A percentile compares a stretch with the other conserved stretches of the same genome.
Conservation (phyloP, 2,113 vertebrate species). For the Campylomormyrus numenius region DNA sequence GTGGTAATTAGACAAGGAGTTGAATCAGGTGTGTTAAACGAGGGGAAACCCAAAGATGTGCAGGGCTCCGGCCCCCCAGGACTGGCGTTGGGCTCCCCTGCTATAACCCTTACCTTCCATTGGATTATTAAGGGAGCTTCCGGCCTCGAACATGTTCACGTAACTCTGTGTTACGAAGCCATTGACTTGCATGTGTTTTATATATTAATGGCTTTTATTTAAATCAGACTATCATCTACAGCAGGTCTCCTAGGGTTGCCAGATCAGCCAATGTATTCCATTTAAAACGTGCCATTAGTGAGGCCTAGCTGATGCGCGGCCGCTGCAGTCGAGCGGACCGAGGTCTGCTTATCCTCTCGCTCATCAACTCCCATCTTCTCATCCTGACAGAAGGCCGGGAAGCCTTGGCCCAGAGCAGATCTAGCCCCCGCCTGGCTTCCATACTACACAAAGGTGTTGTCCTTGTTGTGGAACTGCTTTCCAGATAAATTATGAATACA, state of each 20-base stretch:
- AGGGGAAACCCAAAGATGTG: too few relatives aligned
- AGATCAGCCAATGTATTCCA: background rate
- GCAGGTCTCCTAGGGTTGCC: background rate
- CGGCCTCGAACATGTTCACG: background rate
- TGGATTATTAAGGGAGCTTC: background rate
- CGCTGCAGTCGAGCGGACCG: background rate
- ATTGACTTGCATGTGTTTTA: background rate
- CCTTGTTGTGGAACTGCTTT: conserved; percentile 82
- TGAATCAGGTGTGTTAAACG: too few relatives aligned
- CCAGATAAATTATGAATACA: conserved; percentile 99
- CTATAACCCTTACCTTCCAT: background rate
- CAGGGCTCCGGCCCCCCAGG: too few relatives aligned
- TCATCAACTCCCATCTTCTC: background rate
- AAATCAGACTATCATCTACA: background rate
- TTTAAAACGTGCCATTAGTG: background rate
- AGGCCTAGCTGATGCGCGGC: background rate
- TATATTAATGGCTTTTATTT: background rate
- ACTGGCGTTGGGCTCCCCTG: too few relatives aligned
- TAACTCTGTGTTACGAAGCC: background rate
- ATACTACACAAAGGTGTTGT: conserved; percentile 73
- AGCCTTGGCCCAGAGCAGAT: conserved; percentile 30
- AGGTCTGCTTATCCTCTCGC: background rate
- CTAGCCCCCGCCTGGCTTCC: conserved; percentile 45
- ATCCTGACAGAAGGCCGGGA: background rate
- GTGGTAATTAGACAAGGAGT: too few relatives aligned